Percentiles rank a stretch among this genome's conserved stretches.
phyloP scores from a whole-genome alignment of 2,888 invertebrate genomes.

The Leucoma salicis region DNA sequence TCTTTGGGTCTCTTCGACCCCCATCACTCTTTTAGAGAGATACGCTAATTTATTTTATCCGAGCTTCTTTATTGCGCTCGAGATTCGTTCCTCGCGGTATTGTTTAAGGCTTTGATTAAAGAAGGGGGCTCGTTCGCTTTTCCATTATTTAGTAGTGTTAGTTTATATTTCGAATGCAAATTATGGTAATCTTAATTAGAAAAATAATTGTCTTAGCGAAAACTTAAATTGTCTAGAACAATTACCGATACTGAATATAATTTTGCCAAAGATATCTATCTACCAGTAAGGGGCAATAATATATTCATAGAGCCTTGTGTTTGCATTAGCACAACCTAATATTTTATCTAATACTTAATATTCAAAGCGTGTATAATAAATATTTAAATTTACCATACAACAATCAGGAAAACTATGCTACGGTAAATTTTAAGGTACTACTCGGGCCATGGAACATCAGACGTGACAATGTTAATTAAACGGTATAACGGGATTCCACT shows the following conservation, averaged over 20 bases:
- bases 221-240: conserved; percentile 7
- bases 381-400: too few relatives aligned
- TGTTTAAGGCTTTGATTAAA: conserved; percentile 61
- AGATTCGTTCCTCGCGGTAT: conserved; percentile 62
- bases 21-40: conserved; percentile 69
- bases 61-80: conserved; percentile 63
- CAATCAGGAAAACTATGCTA: conserved; percentile 32
- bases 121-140: conserved; percentile 34
- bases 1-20: conserved; percentile 51
- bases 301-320: too few relatives aligned
- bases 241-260: conserved; percentile 35
- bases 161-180: conserved; percentile 23
- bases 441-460: conserved; percentile 26
- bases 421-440: conserved; percentile 20
- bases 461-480: conserved; percentile 66
- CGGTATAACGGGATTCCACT: conserved; percentile 49
- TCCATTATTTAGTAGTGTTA: conserved; percentile 34
- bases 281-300: too few relatives aligned
- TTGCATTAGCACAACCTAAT: too few relatives aligned
- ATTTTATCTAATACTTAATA: too few relatives aligned
- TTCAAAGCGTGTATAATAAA: too few relatives aligned
- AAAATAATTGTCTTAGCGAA: conserved; percentile 1
- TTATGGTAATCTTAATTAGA: conserved; percentile 27
- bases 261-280: too few relatives aligned
- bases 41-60: conserved; percentile 76